These are phyloP conservation scores for Choloepus hoffmanni DNA, from an alignment of 2,113 vertebrate genomes.

Conservation along the genomic window DNA sequence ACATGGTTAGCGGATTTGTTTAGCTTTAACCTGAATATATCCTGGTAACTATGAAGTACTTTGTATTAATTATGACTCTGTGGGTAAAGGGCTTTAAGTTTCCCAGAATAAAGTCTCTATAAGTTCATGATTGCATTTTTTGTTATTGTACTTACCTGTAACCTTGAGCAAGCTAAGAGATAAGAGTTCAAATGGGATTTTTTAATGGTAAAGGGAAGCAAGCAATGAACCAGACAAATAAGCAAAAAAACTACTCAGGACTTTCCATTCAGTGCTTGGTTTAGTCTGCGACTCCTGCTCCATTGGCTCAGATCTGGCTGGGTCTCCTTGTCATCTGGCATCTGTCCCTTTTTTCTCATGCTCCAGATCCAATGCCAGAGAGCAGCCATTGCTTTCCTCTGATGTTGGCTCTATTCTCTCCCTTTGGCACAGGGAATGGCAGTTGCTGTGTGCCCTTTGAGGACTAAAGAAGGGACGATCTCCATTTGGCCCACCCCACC, in stretches of 20 bases:
- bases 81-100: background rate
- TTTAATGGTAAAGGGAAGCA: background rate
- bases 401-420: constrained; percentile 64
- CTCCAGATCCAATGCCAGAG: constrained; percentile 45
- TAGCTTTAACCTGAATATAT: background rate
- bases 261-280: background rate
- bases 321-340: constrained; percentile 48
- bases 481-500: constrained; percentile 8
- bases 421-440: constrained; percentile 55
- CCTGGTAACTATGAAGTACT: background rate
- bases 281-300: background rate
- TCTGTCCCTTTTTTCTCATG: constrained; percentile 22
- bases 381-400: constrained; percentile 45
- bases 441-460: constrained; percentile 56
- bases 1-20: background rate
- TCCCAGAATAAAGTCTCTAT: constrained; percentile 12
- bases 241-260: background rate
- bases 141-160: background rate
- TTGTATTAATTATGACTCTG: background rate
- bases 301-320: constrained; percentile 50
- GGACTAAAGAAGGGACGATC: constrained; percentile 40
- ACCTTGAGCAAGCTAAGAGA: constrained; percentile 18
- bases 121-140: background rate
- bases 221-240: background rate
- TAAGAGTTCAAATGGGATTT: background rate